Evolutionary conservation across 2,113 vertebrate genomes (phyloP).

Genomic region (Catharus minimus): DNA sequence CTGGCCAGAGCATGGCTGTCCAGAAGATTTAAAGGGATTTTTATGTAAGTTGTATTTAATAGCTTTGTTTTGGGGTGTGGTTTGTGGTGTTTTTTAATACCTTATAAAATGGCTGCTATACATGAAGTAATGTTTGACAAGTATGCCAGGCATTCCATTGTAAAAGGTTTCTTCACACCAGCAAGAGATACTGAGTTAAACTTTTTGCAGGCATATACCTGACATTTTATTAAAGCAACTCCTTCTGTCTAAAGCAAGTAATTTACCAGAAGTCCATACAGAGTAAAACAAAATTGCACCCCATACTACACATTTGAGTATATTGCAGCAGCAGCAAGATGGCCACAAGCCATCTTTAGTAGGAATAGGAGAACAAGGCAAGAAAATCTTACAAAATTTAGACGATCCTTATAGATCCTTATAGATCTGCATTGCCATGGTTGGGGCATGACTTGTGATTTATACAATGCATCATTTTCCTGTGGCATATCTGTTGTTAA

Average conservation of each 20-base stretch:
- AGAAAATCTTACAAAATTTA: background rate
- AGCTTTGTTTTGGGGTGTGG: background rate
- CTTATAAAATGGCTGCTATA: background rate
- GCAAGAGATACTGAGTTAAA: background rate
- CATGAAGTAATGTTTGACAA: background rate
- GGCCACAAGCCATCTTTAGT: background rate
- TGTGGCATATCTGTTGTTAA: background rate
- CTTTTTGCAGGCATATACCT: background rate
- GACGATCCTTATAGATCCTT: background rate
- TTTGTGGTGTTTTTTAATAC: background rate
- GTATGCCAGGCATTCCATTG: background rate
- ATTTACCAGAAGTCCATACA: background rate
- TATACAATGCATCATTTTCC: background rate
- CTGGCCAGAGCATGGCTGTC: conserved; percentile 96
- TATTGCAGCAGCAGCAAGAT: background rate
- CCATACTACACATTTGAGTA: background rate
- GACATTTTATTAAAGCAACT: background rate
- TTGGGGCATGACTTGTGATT: background rate
- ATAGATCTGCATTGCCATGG: background rate
- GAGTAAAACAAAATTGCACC: background rate
- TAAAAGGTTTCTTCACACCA: background rate
- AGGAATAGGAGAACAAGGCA: background rate
- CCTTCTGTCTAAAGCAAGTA: background rate
- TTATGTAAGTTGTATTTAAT: conserved; percentile 83
- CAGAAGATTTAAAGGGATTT: conserved; percentile 95